Evolutionary conservation across 1,140 invertebrate species (phyloP), one percentile per base, ranked within the genome.

Genomic region (Callitettix versicolor): DNA sequence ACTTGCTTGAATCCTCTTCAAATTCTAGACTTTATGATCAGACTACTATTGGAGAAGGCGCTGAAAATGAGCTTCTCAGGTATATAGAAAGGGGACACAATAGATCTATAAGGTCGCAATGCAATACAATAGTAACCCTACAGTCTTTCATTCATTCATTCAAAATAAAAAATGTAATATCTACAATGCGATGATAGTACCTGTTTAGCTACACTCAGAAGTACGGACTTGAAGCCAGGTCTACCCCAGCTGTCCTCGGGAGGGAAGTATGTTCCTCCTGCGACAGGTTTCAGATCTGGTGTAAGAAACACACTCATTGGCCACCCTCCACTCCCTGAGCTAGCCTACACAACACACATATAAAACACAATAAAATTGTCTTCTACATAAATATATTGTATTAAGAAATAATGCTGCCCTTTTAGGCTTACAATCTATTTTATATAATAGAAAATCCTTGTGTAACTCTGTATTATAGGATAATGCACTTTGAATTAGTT

Each of bases 261-360:
- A 15, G 84, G 82, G 63, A 84, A 85, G 66, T 86, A 87, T 0
- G 88, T 91, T 1, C 92, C 92, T 6, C 91, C 90, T 58, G 82
- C 82, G 15, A 97, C 75, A 0, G 94, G 94, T 51, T 82, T 81
- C 53, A 95, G 73, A 63, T 89, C 82, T 15, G 93, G 92, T 1
- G 92, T 93, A 11, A 97, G 69, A 74, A 94, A 95, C 2, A 97
- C 87, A 65, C 84, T 92, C 88, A 97, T 89, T 1, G 93, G 93
- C 93, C 93, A 82, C 60, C 92, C 81, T 12, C 91, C 89, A 63
- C 82, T 76, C 14, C 90, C 90, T 52, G 81, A 82, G 22, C 83
- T 84, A 22, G 84, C 83, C 76, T 83, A 60, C 21, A 53, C 66
- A 52, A 21, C 50, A 61, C 42, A 55, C 46, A 59, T 43, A 58